phyloP scores from a whole-genome alignment of 2,113 vertebrate species.

The Neogale vison region DNA sequence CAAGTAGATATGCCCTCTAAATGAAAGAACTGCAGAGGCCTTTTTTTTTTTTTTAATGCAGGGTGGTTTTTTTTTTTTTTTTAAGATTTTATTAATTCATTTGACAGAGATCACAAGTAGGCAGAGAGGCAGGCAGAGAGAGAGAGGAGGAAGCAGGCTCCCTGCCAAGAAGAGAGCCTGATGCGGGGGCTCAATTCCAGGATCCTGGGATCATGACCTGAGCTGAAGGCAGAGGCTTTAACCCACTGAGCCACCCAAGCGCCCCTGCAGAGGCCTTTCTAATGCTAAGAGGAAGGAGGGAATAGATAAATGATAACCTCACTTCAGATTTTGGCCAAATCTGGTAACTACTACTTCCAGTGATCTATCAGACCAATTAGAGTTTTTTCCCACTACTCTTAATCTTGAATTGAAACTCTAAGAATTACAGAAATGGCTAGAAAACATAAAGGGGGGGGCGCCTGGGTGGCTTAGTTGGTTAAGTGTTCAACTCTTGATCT shows the following conservation, averaged over 20 bases:
- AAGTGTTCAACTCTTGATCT: neutral
- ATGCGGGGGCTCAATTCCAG: too few relatives aligned
- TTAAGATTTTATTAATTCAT: too few relatives aligned
- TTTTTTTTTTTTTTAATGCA: neutral
- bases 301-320: slow-evolving; percentile 11
- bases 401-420: slow-evolving; percentile 37
- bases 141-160: too few relatives aligned
- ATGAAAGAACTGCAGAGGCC: neutral
- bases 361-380: neutral
- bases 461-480: neutral
- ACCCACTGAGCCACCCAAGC: too few relatives aligned
- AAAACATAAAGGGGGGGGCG: neutral
- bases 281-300: neutral
- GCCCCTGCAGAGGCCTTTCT: neutral
- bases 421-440: slow-evolving; percentile 8
- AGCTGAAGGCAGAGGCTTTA: too few relatives aligned
- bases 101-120: too few relatives aligned
- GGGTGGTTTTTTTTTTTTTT: too few relatives aligned
- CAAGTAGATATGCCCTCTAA: neutral
- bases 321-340: slow-evolving; percentile 30
- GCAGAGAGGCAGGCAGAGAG: too few relatives aligned
- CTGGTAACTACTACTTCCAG: neutral
- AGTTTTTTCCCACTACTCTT: neutral
- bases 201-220: too few relatives aligned
- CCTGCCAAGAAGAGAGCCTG: too few relatives aligned